Evolutionary conservation across 2,888 invertebrate species (phyloP).

Genomic region (Aproaerema taeniolella): DNA sequence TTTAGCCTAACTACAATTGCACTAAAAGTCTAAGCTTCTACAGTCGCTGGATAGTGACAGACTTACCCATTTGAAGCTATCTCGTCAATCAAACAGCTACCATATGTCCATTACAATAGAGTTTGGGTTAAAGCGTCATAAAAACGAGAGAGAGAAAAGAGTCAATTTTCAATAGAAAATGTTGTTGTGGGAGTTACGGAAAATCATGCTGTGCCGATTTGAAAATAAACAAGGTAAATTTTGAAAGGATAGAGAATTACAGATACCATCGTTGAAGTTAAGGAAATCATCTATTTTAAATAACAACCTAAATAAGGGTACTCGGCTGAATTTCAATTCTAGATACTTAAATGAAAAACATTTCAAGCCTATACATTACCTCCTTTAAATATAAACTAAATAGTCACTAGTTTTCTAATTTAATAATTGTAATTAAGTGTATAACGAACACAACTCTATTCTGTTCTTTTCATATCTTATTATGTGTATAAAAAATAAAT

Average conservation of each 20-base stretch:
- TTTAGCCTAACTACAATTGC: slow-evolving; percentile 34
- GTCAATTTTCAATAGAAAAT: slow-evolving; percentile 57
- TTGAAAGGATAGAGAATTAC: slow-evolving; percentile 2
- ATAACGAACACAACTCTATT: too few species aligned
- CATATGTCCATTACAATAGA: slow-evolving; percentile 56
- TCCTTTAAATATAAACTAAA: too few species aligned
- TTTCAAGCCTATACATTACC: too few species aligned
- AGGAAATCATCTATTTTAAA: too few species aligned
- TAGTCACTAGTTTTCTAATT: too few species aligned
- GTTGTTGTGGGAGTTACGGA: slow-evolving; percentile 40
- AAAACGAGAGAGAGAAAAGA: slow-evolving; percentile 70
- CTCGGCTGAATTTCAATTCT: too few species aligned
- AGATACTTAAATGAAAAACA: too few species aligned
- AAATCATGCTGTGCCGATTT: slow-evolving; percentile 61
- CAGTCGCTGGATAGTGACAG: slow-evolving; percentile 35
- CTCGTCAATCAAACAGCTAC: slow-evolving; percentile 92
- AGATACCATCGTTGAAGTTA: too few species aligned
- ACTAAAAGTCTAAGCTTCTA: slow-evolving; percentile 59
- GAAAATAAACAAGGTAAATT: slow-evolving; percentile 5
- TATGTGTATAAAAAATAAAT: too few species aligned
- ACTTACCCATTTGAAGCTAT: slow-evolving; percentile 89
- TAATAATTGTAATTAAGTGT: too few species aligned
- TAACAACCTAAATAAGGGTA: too few species aligned
- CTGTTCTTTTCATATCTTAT: too few species aligned
- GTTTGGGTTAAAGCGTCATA: slow-evolving; percentile 65